A percentile compares a stretch with the other conserved stretches of the same genome.
phyloP scores from a whole-genome alignment of 2,888 invertebrate genomes.

The Strigamia crassipes region DNA sequence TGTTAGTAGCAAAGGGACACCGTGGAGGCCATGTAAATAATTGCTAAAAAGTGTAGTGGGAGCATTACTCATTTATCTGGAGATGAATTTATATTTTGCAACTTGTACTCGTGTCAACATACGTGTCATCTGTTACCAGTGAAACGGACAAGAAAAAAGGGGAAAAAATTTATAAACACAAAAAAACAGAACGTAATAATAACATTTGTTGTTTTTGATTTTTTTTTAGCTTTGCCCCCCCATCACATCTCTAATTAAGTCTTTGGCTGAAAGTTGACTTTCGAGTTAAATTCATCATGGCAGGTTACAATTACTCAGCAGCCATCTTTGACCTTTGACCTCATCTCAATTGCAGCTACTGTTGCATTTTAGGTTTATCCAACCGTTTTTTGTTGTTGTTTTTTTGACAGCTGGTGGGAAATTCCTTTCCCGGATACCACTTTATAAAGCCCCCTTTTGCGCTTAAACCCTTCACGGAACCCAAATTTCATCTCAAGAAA shows the following conservation, averaged over 20 bases:
- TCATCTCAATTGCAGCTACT: neutral
- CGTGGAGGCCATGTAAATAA: constrained; percentile 22
- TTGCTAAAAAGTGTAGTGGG: neutral
- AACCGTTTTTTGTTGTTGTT: neutral
- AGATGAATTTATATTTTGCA: neutral
- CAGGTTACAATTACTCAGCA: constrained; percentile 18
- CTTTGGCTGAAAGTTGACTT: constrained; percentile 21
- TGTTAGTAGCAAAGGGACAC: constrained; percentile 5
- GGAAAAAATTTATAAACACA: too few species aligned
- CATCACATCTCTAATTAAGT: neutral
- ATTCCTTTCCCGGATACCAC: neutral
- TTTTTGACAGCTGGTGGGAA: constrained; percentile 23
- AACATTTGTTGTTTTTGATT: neutral
- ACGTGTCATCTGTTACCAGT: neutral
- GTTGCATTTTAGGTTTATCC: neutral
- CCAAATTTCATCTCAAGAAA: neutral
- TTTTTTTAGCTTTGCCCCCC: neutral
- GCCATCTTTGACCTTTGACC: neutral
- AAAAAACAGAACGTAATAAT: too few species aligned
- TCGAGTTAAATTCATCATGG: neutral
- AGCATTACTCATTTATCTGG: constrained; percentile 17
- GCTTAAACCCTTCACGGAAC: neutral
- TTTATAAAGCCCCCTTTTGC: neutral
- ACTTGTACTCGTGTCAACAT: neutral
- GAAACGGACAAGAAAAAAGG: too few species aligned